Base-by-base conservation (phyloP, 2,888 invertebrate species). In the Eucera pruinosa region DNA sequence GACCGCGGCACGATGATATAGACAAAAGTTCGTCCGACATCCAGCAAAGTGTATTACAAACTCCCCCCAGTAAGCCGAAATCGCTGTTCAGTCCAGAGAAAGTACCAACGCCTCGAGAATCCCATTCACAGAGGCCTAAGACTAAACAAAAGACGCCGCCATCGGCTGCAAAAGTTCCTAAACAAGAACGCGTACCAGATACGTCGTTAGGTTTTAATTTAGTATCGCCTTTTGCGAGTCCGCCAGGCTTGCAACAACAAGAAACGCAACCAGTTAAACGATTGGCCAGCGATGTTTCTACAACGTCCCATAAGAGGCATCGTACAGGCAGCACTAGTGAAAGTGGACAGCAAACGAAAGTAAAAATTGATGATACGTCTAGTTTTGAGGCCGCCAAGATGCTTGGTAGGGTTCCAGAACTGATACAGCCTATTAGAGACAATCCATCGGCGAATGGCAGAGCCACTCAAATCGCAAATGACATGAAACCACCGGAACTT, bases 51-150 rank as follows among this genome's bases (percentile, higher is more conserved):
- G 60, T 78, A 2, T 71, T 83, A 47, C 52, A 89, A n/a, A 78
- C 87, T 0, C 88, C 88, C 15, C 87, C 80, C 2, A 65, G 43
- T 1, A 87, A 90, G 36, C 91, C 90, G 41, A 91, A 89, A 50
- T 95, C 95, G 15, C 88, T 95, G 39, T 95, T 95, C 89, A 95
- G 95, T 2, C 95, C 95, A 0, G 95, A 95, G 78, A 95, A 94
- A 0, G 93, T 94, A 0, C 94, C 94, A 6, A 90, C 92, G 2
- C 93, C 91, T 5, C 93, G 93, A 0, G 93, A 94, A n/a, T 90
- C 83, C 86, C 80, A 88, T 89, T 23, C 93, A 90, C 78, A 89
- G 73, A 84, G 80, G 69, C 65, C 78, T 50, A 89, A 89, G 64
- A 88, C 93, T 2, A 94, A 94, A 0, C 94, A 94, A 0, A 94